Evolutionary conservation across 2,113 vertebrate genomes (phyloP), one percentile per base, ranked within the genome.

Genomic region (Nettapus auritus): DNA sequence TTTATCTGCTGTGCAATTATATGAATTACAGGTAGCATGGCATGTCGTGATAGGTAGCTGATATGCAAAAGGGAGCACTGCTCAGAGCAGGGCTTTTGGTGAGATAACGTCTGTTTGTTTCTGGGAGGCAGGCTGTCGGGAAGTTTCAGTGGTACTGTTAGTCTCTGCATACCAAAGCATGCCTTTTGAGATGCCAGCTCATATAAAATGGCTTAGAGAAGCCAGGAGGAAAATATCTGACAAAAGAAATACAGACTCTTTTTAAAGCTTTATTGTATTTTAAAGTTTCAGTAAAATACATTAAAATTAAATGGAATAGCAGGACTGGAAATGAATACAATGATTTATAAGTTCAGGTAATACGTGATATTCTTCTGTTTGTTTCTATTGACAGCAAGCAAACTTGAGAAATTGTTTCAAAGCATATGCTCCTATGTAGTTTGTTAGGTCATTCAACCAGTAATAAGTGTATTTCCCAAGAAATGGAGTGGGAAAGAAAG

Each of bases 81-180:
- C 88, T 90, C 48, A 56, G 63, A 91, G 63, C 67, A 66, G 87
- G 33, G 85, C 71, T 92, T 75, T 74, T 80, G 33, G 66, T 62
- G 67, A 92, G 89, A 79, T 79, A 76, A 80, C 79, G 63, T 64
- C 62, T 76, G 81, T 78, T 66, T 83, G 67, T 68, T 91, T 87
- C 53, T 64, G 74, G 88, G 87, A 82, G 76, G 71, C n/a, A 82
- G 81, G 33, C 62, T 94, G 84, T 85, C 66, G n/a, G 62, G 66
- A 82, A 48, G 16, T 68, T 91, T 95, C 74, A 82, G 4, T 60
- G 23, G 81, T 68, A 22, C 73, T 79, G 29, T 66, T 81, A 52
- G 60, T 50, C 86, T 94, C 80, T 87, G 89, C 78, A 68, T 92
- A 60, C 74, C 77, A 73, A 94, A 91, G 33, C 3, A 3, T 52